Base-by-base conservation (phyloP, 2,888 invertebrate species). In the Epicampocera succincta region DNA sequence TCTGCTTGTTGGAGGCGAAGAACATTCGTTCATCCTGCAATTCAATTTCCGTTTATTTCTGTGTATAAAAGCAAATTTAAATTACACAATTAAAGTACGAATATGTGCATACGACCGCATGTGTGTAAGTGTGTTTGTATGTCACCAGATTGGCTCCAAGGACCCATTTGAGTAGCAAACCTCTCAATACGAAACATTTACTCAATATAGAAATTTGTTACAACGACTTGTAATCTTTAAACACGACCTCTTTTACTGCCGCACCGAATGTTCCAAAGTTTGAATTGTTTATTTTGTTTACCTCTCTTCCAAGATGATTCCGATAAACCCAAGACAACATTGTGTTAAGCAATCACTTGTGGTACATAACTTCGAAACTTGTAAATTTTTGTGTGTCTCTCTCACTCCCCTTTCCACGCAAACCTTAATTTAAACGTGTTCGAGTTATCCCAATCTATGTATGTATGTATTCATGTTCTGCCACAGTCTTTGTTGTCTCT, bases 311-410 rank as follows among this genome's bases (percentile, higher is more conserved):
- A 25, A 17, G 21, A 71, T 74, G 15, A 68, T 68, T 60, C 52
- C 44, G 66, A 68, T 76, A 66, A 75, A 68, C 60, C 29, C 17
- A 52, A 44, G 60, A 54, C 68, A 21, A 68, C 42, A 61, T 60
- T 60, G 50, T 61, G 9, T 38, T n/a, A 61, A 68, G 61, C 60
- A 68, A 60, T 52, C 44, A 61, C 11, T 68, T 68, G 33, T 68
- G 60, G 42, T 33, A 33, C 33, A 33, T 60, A 61, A 61, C 75
- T 68, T 61, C 46, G 44, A 38, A 65, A 56, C 38, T 74, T 74
- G 40, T 50, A 40, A 25, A 58, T 48, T 60, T 21, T 40, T 68
- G 52, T 11, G 52, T 44, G 33, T 60, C 19, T 42, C 13, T 38
- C n/a, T n/a, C n/a, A 9, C 9, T 60, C 13, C 4, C 13, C 12